Base-by-base conservation (phyloP, 2,888 invertebrate genomes). In the Melipona bicolor region DNA sequence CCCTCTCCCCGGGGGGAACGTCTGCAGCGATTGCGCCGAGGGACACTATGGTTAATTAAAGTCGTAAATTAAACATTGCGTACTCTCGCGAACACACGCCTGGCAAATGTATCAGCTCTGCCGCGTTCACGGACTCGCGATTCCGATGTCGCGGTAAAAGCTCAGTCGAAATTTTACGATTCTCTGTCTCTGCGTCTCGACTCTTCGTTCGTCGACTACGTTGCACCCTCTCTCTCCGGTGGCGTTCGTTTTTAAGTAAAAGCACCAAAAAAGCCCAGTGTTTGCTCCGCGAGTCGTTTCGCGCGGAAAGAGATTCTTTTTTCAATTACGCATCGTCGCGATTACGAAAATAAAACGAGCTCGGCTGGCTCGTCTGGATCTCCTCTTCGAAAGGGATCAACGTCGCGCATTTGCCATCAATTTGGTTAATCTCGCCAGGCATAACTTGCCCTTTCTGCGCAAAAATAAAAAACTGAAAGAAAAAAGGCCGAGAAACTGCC, bases 21-120 rank as follows among this genome's bases (percentile, higher is more conserved):
- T 85, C 77, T 65, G 67, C 70, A 50, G 56, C 73, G 80, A 83
- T 83, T 75, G 73, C 50, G 21, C 74, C 83, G 17, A 43, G 83
- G 84, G 77, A 80, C 73, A 59, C 72, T 64, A 50, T 61, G 72
- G 79, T 77, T 86, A 86, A 86, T 85, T 86, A 86, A 80, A 83
- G 72, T 65, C 75, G 83, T 85, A 83, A 86, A 83, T 85, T 80
- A 86, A 80, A 65, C 65, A 64, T 54, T 59, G 77, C 54, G 76
- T 52, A 70, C 72, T 74, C 75, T 70, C 69, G 27, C 17, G 52
- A 75, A 27, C 56, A 36, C 17, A 21, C 68, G 21, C 64, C 49
- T 49, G 64, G 43, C 52, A 50, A 64, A 83, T 59, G 73, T 52
- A 76, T 64, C 17, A 21, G 68, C 49, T 24, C 24, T 61, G 49